Evolutionary conservation across 2,888 invertebrate genomes (phyloP), one percentile per base, ranked within the genome.

Genomic region (Minunthozetes semirufus): DNA sequence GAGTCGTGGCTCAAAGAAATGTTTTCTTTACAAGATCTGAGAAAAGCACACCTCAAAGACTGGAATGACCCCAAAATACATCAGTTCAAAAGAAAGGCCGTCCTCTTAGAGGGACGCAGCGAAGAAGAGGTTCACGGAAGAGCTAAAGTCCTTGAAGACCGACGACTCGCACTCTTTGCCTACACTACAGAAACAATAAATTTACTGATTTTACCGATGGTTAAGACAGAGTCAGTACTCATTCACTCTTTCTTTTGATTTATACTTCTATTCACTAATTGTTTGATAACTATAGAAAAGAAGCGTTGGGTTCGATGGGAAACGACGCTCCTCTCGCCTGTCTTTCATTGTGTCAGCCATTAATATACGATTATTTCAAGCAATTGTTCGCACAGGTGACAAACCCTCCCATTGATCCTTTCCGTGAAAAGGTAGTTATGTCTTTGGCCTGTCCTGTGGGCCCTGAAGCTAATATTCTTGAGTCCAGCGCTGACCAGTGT

Each of bases 401-500:
- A 80, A 99, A 99, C 86, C 99, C 99, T 6, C 99, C 99, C 5
- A 98, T 99, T 79, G 99, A 99, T 86, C 99, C 99, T 50, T 98
- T 99, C 88, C 88, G 96, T 80, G 99, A 99, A 85, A 94, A 94
- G 84, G 92, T 98, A 79, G 97, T 99, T 77, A 99, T 99, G 98
- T 96, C 97, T 0, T 86, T 99, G 83, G 84, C 77, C 73, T 75
- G 76, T 75, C 98, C 98, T 0, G 89, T 99, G 81, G 99, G 99
- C 0, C 99, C 99, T 0, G 94, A 94, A 80, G 90, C 91, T 4
- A 99, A 99, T 84, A 90, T 99, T 76, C 85, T 99, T 79, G 88
- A 92, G 81, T 97, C 98, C 9, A 90, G 89, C 81, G 89, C 92
- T 0, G 86, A 89, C 80, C 95, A 97, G 85, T 89, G 89, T 72